These are phyloP conservation scores for Falco rusticolus DNA, from an alignment of 2,797 vertebrate genomes.

Conservation along the genomic window DNA sequence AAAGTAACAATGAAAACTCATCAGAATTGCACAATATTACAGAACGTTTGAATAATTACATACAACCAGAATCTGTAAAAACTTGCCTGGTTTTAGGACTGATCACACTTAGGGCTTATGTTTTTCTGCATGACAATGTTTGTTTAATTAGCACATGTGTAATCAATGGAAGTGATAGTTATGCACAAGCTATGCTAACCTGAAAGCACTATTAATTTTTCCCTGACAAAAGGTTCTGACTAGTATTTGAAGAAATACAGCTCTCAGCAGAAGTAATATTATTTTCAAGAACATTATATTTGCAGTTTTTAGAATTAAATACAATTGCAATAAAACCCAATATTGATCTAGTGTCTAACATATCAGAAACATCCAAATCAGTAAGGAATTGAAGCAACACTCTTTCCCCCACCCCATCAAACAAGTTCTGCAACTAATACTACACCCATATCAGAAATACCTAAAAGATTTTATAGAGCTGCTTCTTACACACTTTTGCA, in stretches of 20 bases:
- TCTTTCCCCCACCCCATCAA: background rate
- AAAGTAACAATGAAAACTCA: background rate
- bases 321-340: background rate
- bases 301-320: background rate
- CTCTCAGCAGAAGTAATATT: background rate
- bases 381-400: background rate
- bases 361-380: background rate
- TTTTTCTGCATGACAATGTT: background rate
- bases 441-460: background rate
- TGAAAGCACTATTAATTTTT: background rate
- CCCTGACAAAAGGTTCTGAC: background rate
- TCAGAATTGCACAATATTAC: background rate
- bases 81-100: background rate
- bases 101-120: background rate
- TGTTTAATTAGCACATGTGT: background rate
- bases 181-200: background rate
- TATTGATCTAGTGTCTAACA: background rate
- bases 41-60: background rate
- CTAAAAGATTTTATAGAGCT: background rate
- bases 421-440: background rate
- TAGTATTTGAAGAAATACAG: background rate
- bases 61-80: background rate
- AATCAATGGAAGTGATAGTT: background rate
- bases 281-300: background rate
- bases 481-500: background rate